Evolutionary conservation across 2,797 vertebrate species (phyloP).

Genomic region (Sebastes jordani): DNA sequence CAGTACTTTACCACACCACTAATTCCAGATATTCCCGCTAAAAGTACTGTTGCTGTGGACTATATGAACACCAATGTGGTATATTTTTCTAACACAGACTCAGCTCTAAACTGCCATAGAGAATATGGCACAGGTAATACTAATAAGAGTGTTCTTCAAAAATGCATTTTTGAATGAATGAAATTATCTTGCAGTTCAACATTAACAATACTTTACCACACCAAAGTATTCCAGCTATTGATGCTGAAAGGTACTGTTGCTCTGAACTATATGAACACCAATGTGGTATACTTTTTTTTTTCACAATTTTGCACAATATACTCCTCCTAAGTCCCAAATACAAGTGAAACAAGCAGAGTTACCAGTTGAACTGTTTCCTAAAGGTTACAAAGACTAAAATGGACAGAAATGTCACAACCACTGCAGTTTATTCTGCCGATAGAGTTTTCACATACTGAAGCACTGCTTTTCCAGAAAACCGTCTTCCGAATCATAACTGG

Average conservation of each 20-base stretch:
- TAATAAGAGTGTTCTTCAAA: constrained; percentile 28
- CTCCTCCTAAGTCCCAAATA: constrained; percentile 63
- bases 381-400: constrained; percentile 48
- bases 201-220: constrained; percentile 67
- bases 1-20: constrained; percentile 23
- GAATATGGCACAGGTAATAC: constrained; percentile 16
- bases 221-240: constrained; percentile 55
- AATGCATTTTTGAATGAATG: constrained; percentile 55
- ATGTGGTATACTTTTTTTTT: constrained; percentile 69
- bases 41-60: constrained; percentile 29
- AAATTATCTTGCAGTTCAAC: constrained; percentile 46
- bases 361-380: constrained; percentile 51
- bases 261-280: constrained; percentile 75
- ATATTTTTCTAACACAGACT: constrained; percentile 42
- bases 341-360: constrained; percentile 54
- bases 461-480: constrained; percentile 12
- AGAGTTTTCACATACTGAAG: constrained; percentile 23
- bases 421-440: constrained; percentile 20
- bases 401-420: constrained; percentile 45
- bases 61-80: constrained; percentile 61
- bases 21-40: constrained; percentile 35
- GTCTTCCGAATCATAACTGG: constrained; percentile 7
- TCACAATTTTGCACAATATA: constrained; percentile 55
- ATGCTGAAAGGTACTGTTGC: constrained; percentile 63
- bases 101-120: constrained; percentile 38